Conservation (phyloP, 2,888 invertebrate species). For the Phania funesta region DNA sequence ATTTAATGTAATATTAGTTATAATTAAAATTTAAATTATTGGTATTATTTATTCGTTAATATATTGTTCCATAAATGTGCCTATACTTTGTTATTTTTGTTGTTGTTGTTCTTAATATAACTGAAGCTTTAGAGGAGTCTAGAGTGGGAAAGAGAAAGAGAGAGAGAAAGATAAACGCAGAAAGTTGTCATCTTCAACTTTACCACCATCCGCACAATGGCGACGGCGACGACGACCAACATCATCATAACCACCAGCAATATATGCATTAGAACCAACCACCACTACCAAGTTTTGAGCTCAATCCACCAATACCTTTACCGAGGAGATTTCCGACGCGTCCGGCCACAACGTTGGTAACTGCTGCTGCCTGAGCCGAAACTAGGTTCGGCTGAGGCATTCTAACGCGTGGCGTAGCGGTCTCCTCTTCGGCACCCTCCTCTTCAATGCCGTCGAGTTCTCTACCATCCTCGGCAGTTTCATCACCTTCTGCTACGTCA, state of each 20-base stretch:
- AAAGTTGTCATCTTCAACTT: slow-evolving; percentile 29
- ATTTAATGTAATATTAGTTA: slow-evolving; percentile 50
- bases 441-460: slow-evolving; percentile 74
- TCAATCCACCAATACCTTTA: slow-evolving; percentile 93
- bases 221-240: slow-evolving; percentile 14
- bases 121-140: slow-evolving; percentile 36
- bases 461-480: slow-evolving; percentile 69
- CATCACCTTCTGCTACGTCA: slow-evolving; percentile 87
- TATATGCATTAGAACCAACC: slow-evolving; percentile 87
- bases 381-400: slow-evolving; percentile 77
- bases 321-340: slow-evolving; percentile 94
- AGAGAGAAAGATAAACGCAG: slow-evolving; percentile 2
- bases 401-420: slow-evolving; percentile 73
- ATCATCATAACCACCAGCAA: slow-evolving; percentile 53
- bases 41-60: slow-evolving; percentile 66
- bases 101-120: slow-evolving; percentile 37
- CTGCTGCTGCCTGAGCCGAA: slow-evolving; percentile 77
- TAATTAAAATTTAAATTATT: slow-evolving; percentile 64
- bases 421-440: slow-evolving; percentile 73
- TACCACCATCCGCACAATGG: slow-evolving; percentile 22
- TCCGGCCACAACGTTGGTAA: slow-evolving; percentile 84
- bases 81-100: slow-evolving; percentile 59
- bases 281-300: slow-evolving; percentile 92
- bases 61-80: slow-evolving; percentile 66
- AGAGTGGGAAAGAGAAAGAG: not conserved